Percentiles rank a stretch among this genome's conserved stretches.
phyloP scores from a whole-genome alignment of 2,797 vertebrate genomes.

The Sorex maritimensis region DNA sequence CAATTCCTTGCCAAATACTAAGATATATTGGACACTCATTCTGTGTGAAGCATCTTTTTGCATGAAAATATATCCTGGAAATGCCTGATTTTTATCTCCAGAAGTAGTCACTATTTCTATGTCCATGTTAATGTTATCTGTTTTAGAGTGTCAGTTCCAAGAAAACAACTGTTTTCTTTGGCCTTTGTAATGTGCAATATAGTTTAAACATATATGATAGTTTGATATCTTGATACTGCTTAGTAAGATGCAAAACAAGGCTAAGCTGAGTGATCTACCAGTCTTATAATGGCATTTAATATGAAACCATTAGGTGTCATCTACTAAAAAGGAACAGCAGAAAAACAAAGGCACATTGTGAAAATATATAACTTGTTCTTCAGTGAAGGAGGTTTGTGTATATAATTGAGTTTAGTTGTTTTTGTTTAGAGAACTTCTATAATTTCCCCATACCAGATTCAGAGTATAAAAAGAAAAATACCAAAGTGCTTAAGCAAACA shows the following conservation, averaged over 20 bases:
- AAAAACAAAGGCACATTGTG: conserved; percentile 41
- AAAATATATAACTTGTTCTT: conserved; percentile 56
- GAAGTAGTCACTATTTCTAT: conserved; percentile 9
- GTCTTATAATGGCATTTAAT: background rate
- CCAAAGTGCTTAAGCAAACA: conserved; percentile 44
- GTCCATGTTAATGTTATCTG: conserved; percentile 16
- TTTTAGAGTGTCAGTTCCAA: conserved; percentile 1
- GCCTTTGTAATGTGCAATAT: background rate
- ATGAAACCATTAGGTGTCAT: conserved; percentile 15
- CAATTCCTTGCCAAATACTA: conserved; percentile 4
- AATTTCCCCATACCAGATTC: conserved; percentile 77
- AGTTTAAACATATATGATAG: background rate
- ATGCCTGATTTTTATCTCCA: conserved; percentile 29
- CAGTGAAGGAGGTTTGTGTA: conserved; percentile 76
- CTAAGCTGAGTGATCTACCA: background rate
- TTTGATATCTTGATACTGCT: background rate
- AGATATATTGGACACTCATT: background rate
- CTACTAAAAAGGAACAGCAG: background rate
- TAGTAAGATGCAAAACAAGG: background rate
- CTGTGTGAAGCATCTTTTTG: conserved; percentile 17
- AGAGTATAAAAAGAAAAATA: conserved; percentile 76
- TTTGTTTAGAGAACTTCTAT: conserved; percentile 75
- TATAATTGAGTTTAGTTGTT: conserved; percentile 80
- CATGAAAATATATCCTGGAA: background rate
- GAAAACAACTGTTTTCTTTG: background rate